Evolutionary conservation across 2,113 vertebrate species (phyloP).

Genomic region (Mustelus asterias): DNA sequence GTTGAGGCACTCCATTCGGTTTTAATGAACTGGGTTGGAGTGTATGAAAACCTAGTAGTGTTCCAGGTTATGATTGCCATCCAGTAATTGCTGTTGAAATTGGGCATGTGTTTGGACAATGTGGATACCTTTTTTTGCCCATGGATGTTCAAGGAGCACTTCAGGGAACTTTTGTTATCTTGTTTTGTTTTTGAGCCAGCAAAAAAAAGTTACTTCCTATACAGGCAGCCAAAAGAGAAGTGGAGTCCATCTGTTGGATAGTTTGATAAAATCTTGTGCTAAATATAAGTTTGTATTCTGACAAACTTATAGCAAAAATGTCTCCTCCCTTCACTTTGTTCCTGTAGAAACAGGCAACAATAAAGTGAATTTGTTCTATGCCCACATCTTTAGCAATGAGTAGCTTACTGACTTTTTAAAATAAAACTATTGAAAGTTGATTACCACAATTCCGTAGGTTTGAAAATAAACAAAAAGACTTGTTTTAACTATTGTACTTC

Average conservation of each 20-base stretch:
- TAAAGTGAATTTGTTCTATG: neutral
- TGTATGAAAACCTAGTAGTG: neutral
- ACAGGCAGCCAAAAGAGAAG: neutral
- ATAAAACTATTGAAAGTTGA: neutral
- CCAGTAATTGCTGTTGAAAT: neutral
- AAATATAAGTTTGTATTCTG: slow-evolving; percentile 10
- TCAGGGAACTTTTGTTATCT: neutral
- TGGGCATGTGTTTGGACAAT: neutral
- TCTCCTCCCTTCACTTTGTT: neutral
- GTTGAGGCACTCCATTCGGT: neutral
- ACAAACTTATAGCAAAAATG: neutral
- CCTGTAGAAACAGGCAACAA: neutral
- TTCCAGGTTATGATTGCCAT: neutral
- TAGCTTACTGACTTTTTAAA: neutral
- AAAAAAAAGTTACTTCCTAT: neutral
- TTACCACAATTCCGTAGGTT: neutral
- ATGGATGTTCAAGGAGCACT: neutral
- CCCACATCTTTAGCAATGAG: neutral
- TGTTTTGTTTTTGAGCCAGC: neutral
- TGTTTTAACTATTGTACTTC: neutral
- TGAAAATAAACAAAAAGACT: too few species aligned
- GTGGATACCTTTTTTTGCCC: neutral
- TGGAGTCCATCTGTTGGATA: neutral
- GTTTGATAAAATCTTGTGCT: slow-evolving; percentile 13
- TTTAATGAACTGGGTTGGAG: neutral